phyloP scores from a whole-genome alignment of 2,888 invertebrate species.

The Andricus quercusramuli region DNA sequence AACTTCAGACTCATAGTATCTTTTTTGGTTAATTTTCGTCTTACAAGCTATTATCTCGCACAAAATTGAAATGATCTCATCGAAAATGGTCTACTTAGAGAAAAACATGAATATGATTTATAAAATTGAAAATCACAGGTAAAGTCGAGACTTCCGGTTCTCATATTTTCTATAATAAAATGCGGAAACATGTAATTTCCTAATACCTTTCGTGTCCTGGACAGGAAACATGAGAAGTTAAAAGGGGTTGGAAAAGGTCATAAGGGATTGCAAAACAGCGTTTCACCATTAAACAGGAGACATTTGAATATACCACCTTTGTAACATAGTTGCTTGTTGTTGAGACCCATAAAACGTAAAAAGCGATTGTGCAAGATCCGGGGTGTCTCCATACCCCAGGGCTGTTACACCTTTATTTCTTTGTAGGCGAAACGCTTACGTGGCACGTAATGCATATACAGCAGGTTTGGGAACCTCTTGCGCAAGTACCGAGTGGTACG shows the following conservation, averaged over 20 bases:
- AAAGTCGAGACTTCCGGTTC: neutral
- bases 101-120: neutral
- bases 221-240: slow-evolving; percentile 13
- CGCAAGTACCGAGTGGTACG: slow-evolving; percentile 4
- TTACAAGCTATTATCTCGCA: too few species aligned
- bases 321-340: slow-evolving; percentile 43
- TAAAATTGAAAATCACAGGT: neutral
- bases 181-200: neutral
- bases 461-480: slow-evolving; percentile 16
- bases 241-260: neutral
- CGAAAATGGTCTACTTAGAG: neutral
- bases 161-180: neutral
- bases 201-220: neutral
- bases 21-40: too few species aligned
- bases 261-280: slow-evolving; percentile 45
- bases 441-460: slow-evolving; percentile 37
- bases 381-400: neutral
- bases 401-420: slow-evolving; percentile 24
- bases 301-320: slow-evolving; percentile 50
- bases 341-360: slow-evolving; percentile 39
- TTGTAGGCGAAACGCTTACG: slow-evolving; percentile 29
- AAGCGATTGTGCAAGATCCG: slow-evolving; percentile 41
- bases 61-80: too few species aligned
- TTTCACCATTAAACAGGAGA: slow-evolving; percentile 49
- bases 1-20: too few species aligned